These are phyloP conservation scores for Melanotaenia nigrans DNA, from an alignment of 2,797 vertebrate genomes.

Conservation along the genomic window DNA sequence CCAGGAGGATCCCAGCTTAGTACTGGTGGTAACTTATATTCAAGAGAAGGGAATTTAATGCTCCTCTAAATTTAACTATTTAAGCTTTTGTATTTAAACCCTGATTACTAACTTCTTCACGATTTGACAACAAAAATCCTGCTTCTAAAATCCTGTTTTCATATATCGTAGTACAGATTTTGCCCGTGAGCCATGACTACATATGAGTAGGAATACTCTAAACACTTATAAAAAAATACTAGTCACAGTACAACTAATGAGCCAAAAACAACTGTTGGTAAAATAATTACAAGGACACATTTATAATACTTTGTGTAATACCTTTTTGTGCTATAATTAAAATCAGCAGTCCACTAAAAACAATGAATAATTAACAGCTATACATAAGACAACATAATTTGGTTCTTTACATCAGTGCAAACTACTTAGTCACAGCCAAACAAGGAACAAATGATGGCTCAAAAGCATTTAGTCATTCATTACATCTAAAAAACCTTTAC, in stretches of 20 bases:
- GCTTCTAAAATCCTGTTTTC: background rate
- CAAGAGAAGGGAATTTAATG: background rate
- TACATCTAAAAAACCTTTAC: conserved; percentile 8
- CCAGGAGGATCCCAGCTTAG: conserved; percentile 6
- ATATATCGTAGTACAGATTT: background rate
- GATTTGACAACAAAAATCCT: background rate
- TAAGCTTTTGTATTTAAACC: background rate
- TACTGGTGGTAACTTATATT: conserved; percentile 3
- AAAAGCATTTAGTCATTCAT: conserved; percentile 8
- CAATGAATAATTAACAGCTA: background rate
- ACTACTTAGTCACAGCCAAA: background rate
- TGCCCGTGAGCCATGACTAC: background rate
- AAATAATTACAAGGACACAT: no score
- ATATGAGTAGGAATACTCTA: background rate
- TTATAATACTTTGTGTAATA: no score
- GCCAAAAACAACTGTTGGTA: background rate
- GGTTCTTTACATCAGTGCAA: background rate
- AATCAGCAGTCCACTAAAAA: background rate
- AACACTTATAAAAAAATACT: background rate
- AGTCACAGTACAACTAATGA: no score
- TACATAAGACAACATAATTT: background rate
- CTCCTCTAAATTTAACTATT: background rate
- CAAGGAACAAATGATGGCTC: background rate
- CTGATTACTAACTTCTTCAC: background rate
- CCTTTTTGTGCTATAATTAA: background rate